phyloP scores from a whole-genome alignment of 1,140 invertebrate species.

The Dryas iulia region DNA sequence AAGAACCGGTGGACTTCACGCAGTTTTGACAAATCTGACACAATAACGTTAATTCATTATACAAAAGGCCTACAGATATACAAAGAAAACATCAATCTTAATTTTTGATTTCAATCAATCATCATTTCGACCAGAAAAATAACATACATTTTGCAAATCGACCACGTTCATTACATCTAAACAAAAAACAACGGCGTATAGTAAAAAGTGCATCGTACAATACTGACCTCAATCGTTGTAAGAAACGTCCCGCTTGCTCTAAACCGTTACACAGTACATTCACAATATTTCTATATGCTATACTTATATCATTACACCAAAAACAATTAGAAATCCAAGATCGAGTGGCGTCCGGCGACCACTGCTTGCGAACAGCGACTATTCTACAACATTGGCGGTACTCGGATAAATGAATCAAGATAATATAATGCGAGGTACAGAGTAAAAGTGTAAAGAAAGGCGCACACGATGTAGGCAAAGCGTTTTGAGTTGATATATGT shows the following conservation, averaged over 20 bases:
- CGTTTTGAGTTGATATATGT: neutral
- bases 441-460: slow-evolving; percentile 54
- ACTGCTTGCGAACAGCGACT: slow-evolving; percentile 51
- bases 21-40: too few species aligned
- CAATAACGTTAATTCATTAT: too few species aligned
- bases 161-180: slow-evolving; percentile 1
- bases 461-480: slow-evolving; percentile 39
- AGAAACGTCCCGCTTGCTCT: slow-evolving; percentile 23
- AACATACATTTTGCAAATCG: neutral
- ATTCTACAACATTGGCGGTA: slow-evolving; percentile 38
- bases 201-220: slow-evolving; percentile 19
- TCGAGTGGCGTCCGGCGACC: slow-evolving; percentile 44
- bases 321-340: slow-evolving; percentile 17
- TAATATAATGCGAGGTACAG: slow-evolving; percentile 49
- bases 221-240: slow-evolving; percentile 34
- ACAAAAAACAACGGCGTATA: slow-evolving; percentile 25
- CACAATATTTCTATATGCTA: slow-evolving; percentile 25
- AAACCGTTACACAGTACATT: slow-evolving; percentile 54
- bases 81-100: too few species aligned
- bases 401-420: slow-evolving; percentile 69
- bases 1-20: too few species aligned
- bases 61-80: too few species aligned
- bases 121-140: neutral
- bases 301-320: slow-evolving; percentile 11
- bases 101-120: too few species aligned